Percentiles rank a stretch among this genome's conserved stretches.
phyloP scores from a whole-genome alignment of 2,113 vertebrate genomes.

The Brevimyrus niger region DNA sequence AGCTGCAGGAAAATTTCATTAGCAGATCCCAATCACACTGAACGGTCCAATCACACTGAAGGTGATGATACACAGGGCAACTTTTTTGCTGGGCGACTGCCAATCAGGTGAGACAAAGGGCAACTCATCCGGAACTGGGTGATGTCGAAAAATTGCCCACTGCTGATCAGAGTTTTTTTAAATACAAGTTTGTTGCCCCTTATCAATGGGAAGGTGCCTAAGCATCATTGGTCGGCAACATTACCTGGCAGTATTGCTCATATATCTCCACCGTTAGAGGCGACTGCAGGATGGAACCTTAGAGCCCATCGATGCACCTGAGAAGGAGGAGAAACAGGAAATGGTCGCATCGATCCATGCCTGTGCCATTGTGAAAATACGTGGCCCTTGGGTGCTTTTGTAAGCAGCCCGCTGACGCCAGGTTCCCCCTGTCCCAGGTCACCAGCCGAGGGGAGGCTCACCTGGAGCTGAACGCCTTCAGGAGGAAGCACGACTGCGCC shows the following conservation, averaged over 20 bases:
- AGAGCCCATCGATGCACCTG: background rate
- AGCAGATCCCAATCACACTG: background rate
- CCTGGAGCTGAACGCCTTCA: slow-evolving; percentile 92
- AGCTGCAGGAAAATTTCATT: background rate
- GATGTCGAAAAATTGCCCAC: background rate
- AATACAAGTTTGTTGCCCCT: background rate
- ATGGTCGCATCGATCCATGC: background rate
- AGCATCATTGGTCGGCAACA: background rate
- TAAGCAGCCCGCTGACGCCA: slow-evolving; percentile 12
- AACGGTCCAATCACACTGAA: background rate
- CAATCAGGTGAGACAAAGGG: background rate
- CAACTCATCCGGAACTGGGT: background rate
- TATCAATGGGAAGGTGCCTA: background rate
- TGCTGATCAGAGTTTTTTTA: background rate
- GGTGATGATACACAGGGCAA: background rate
- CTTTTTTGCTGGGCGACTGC: background rate
- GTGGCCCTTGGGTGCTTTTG: background rate
- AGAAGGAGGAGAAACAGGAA: background rate
- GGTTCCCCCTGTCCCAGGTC: slow-evolving; percentile 62
- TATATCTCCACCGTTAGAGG: background rate
- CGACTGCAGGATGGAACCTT: background rate
- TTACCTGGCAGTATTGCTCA: background rate
- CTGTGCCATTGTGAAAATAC: background rate
- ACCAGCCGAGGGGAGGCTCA: slow-evolving; percentile 85
- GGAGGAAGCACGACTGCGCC: slow-evolving; percentile 93